phyloP scores from a whole-genome alignment of 2,113 vertebrate genomes.

The Oncorhynchus gorbuscha region DNA sequence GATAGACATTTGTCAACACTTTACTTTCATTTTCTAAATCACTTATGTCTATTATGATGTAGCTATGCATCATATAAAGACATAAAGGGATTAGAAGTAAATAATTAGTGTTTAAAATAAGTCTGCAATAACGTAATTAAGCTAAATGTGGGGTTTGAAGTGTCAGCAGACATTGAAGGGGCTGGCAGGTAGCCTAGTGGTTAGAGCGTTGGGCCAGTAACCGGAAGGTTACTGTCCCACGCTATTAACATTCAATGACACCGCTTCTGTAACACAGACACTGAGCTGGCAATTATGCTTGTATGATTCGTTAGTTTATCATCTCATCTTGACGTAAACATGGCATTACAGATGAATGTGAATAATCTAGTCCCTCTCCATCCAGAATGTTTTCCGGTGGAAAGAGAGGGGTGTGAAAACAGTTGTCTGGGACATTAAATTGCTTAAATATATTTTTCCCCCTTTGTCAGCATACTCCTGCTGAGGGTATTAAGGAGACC shows the following conservation, averaged over 20 bases:
- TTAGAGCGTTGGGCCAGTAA: too few species aligned
- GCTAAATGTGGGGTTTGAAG: neutral
- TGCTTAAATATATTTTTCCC: constrained; percentile 60
- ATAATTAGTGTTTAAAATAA: too few species aligned
- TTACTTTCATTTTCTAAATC: too few species aligned
- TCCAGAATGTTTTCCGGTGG: constrained; percentile 33
- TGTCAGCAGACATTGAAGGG: neutral
- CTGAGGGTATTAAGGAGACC: constrained; percentile 70
- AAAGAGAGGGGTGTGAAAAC: constrained; percentile 50
- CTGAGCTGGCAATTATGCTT: neutral
- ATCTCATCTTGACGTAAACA: constrained; percentile 15
- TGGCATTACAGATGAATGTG: constrained; percentile 30
- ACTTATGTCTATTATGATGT: too few species aligned
- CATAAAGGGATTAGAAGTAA: too few species aligned
- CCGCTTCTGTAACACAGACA: neutral
- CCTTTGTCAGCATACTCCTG: constrained; percentile 75
- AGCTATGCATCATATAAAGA: too few species aligned
- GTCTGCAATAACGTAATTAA: neutral
- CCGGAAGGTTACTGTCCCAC: too few species aligned
- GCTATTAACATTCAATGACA: constrained; percentile 24
- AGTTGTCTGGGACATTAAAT: constrained; percentile 65
- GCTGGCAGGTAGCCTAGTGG: too few species aligned
- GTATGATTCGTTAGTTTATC: constrained; percentile 42
- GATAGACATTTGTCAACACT: too few species aligned
- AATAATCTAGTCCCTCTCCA: constrained; percentile 17